These are phyloP conservation scores for Pachypeltis micranthus DNA, from an alignment of 1,140 invertebrate species.

Conservation along the genomic window DNA sequence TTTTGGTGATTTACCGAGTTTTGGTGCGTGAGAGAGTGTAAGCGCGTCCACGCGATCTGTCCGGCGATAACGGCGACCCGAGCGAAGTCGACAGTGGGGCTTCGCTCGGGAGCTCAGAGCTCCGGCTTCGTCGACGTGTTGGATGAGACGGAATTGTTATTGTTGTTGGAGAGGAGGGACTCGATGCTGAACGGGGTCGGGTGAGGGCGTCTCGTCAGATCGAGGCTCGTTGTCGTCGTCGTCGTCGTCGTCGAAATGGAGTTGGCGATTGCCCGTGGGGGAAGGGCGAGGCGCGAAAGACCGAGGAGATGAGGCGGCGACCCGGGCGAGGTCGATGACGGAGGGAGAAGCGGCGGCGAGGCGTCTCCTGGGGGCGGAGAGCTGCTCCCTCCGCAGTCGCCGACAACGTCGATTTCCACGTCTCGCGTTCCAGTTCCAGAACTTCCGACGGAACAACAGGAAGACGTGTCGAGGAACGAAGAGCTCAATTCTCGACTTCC, in stretches of 20 bases:
- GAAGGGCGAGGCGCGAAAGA: slow-evolving; percentile 38
- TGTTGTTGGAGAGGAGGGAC: slow-evolving; percentile 48
- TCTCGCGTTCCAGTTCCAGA: slow-evolving; percentile 36
- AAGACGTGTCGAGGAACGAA: slow-evolving; percentile 22
- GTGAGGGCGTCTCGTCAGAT: slow-evolving; percentile 47
- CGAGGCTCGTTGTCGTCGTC: slow-evolving; percentile 35
- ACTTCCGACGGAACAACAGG: slow-evolving; percentile 27
- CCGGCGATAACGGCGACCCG: not conserved
- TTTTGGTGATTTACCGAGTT: too few relatives aligned
- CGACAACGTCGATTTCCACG: slow-evolving; percentile 65
- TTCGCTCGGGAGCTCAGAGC: not conserved
- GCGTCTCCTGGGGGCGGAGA: slow-evolving; percentile 8
- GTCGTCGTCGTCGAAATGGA: too few relatives aligned
- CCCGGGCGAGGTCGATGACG: slow-evolving; percentile 36
- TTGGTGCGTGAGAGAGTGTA: not conserved
- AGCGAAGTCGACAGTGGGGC: not conserved
- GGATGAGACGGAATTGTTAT: slow-evolving; percentile 28
- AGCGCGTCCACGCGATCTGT: not conserved
- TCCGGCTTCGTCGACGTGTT: too few relatives aligned
- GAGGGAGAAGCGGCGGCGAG: slow-evolving; percentile 34
- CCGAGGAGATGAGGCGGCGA: slow-evolving; percentile 28
- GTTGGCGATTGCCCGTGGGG: slow-evolving; percentile 37
- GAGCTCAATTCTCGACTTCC: slow-evolving; percentile 13
- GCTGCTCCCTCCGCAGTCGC: slow-evolving; percentile 34
- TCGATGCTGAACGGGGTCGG: slow-evolving; percentile 81